Evolutionary conservation across 2,888 invertebrate species (phyloP).

Genomic region (Sturmia bella): DNA sequence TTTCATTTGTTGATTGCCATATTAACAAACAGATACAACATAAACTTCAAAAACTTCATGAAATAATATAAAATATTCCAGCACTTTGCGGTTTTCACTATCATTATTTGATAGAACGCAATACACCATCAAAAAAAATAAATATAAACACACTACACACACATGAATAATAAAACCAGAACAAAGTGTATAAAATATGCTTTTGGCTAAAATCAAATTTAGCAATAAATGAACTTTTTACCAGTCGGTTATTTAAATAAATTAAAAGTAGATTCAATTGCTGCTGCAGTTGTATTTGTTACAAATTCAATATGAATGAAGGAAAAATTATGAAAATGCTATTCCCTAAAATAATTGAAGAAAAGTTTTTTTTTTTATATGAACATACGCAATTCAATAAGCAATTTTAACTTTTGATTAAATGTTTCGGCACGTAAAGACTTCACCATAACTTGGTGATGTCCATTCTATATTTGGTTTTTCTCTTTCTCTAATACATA

Average conservation of each 20-base stretch:
- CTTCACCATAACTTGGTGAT: no score
- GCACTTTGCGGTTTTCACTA: slow-evolving; percentile 51
- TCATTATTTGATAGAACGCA: slow-evolving; percentile 58
- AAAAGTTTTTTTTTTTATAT: no score
- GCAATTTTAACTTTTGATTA: no score
- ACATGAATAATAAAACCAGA: slow-evolving; percentile 30
- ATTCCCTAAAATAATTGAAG: no score
- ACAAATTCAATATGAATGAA: no score
- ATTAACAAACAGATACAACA: slow-evolving; percentile 40
- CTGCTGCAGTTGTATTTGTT: background rate
- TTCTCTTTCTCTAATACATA: no score
- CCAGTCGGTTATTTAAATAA: slow-evolving; percentile 56
- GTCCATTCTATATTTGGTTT: no score
- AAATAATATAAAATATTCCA: slow-evolving; percentile 49
- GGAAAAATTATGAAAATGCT: no score
- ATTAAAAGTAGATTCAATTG: slow-evolving; percentile 48
- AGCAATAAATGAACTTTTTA: slow-evolving; percentile 50
- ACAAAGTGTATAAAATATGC: slow-evolving; percentile 61
- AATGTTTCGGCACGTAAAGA: no score
- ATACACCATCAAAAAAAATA: background rate
- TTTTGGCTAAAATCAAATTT: slow-evolving; percentile 58
- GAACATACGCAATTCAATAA: no score
- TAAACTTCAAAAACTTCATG: slow-evolving; percentile 8
- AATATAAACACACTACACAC: slow-evolving; percentile 15
- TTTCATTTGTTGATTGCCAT: slow-evolving; percentile 35